These are phyloP conservation scores for Pogonocichla stellata DNA, from an alignment of 2,113 vertebrate genomes.

Conservation along the genomic window DNA sequence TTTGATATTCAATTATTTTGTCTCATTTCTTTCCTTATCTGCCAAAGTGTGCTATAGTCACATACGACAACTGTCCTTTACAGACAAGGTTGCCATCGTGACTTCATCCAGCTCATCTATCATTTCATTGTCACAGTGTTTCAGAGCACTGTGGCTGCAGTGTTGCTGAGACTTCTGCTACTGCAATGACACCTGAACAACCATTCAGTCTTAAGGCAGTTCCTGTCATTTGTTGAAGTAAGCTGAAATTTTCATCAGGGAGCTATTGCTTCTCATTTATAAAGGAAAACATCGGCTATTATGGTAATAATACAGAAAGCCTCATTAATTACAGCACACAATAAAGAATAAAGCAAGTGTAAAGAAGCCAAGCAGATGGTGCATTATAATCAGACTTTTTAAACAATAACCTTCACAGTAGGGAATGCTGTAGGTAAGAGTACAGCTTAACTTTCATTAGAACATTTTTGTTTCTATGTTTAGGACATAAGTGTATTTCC, in stretches of 20 bases:
- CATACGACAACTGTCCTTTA: neutral
- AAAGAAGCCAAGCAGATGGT: conserved; percentile 64
- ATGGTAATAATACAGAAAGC: conserved; percentile 48
- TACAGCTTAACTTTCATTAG: conserved; percentile 52
- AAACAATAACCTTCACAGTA: conserved; percentile 60
- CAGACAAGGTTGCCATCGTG: neutral
- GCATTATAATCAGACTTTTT: conserved; percentile 53
- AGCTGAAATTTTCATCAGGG: conserved; percentile 36
- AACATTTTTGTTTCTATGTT: conserved; percentile 37
- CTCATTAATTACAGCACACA: conserved; percentile 63
- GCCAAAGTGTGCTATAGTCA: neutral
- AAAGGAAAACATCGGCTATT: conserved; percentile 45
- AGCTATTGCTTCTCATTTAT: conserved; percentile 42
- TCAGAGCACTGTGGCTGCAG: neutral
- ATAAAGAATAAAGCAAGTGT: neutral
- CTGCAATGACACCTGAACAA: neutral
- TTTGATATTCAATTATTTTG: neutral
- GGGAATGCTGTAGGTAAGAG: conserved; percentile 54
- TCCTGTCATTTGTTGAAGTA: conserved; percentile 14
- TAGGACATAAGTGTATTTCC: conserved; percentile 1
- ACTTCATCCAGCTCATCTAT: neutral
- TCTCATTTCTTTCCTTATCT: neutral
- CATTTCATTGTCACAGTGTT: neutral
- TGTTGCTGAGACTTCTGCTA: neutral
- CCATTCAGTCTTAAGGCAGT: neutral